phyloP scores from a whole-genome alignment of 2,888 invertebrate genomes.

The Ophion costatus region DNA sequence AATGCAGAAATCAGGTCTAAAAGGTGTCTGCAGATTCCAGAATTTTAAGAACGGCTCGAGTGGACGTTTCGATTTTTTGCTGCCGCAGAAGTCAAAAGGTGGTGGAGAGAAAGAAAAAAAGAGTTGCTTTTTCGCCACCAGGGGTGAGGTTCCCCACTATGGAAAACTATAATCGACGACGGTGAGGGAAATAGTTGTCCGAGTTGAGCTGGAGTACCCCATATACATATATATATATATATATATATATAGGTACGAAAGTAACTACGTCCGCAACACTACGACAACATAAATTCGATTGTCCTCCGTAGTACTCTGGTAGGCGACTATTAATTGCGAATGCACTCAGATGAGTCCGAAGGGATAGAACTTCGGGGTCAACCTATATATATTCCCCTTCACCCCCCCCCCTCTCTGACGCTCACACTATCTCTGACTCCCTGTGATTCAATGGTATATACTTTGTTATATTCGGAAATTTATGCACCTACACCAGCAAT shows the following conservation, averaged over 20 bases:
- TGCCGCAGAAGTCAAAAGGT: too few species aligned
- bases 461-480: background rate
- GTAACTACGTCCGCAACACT: conserved; percentile 13
- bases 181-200: too few species aligned
- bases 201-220: too few species aligned
- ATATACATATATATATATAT: background rate
- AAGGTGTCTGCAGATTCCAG: too few species aligned
- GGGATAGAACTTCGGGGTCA: conserved; percentile 62
- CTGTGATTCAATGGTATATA: conserved; percentile 22
- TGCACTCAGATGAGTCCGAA: conserved; percentile 64
- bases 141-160: too few species aligned
- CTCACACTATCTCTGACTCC: conserved; percentile 16
- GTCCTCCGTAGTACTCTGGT: conserved; percentile 64
- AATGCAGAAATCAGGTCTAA: too few species aligned
- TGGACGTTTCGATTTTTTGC: too few species aligned
- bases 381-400: conserved; percentile 15
- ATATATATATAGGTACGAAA: conserved; percentile 23
- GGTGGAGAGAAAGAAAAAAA: too few species aligned
- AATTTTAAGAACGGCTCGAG: too few species aligned
- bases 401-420: background rate
- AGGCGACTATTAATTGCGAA: conserved; percentile 71
- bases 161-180: too few species aligned
- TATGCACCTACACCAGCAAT: conserved; percentile 13
- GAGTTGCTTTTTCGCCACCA: too few species aligned
- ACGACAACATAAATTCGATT: conserved; percentile 71